A percentile compares a stretch with the other conserved stretches of the same genome.
phyloP scores from a whole-genome alignment of 2,888 invertebrate species.

The Lithodes maja region DNA sequence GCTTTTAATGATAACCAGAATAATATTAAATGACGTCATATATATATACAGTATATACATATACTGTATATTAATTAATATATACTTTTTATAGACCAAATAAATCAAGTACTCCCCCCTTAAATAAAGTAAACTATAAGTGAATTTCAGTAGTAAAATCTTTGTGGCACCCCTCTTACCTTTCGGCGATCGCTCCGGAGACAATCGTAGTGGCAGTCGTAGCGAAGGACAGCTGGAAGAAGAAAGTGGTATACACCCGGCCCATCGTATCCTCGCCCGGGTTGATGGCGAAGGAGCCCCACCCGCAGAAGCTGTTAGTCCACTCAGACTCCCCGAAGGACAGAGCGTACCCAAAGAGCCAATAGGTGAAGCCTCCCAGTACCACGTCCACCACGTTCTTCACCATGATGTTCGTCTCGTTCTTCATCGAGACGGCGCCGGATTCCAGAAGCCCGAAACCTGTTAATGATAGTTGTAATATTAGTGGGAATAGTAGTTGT shows the following conservation, averaged over 20 bases:
- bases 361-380: constrained; percentile 93
- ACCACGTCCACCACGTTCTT: constrained; percentile 96
- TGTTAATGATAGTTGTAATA: constrained; percentile 73
- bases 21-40: no score
- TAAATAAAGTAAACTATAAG: no score
- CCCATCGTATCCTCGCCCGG: constrained; percentile 80
- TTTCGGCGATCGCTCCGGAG: constrained; percentile 95
- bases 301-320: constrained; percentile 87
- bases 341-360: constrained; percentile 95
- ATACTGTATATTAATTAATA: no score
- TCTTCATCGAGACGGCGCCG: constrained; percentile 93
- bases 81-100: no score
- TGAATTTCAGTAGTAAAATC: no score
- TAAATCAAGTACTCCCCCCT: no score
- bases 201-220: constrained; percentile 94
- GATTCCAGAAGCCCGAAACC: constrained; percentile 96
- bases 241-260: constrained; percentile 88
- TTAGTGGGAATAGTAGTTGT: no score
- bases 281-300: constrained; percentile 77
- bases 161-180: constrained; percentile 76
- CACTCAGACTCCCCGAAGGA: constrained; percentile 86
- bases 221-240: constrained; percentile 93
- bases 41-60: no score
- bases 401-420: constrained; percentile 98
- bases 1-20: no score